A percentile compares a stretch with the other conserved stretches of the same genome.
phyloP scores from a whole-genome alignment of 2,113 vertebrate genomes.

The Oreochromis aureus region DNA sequence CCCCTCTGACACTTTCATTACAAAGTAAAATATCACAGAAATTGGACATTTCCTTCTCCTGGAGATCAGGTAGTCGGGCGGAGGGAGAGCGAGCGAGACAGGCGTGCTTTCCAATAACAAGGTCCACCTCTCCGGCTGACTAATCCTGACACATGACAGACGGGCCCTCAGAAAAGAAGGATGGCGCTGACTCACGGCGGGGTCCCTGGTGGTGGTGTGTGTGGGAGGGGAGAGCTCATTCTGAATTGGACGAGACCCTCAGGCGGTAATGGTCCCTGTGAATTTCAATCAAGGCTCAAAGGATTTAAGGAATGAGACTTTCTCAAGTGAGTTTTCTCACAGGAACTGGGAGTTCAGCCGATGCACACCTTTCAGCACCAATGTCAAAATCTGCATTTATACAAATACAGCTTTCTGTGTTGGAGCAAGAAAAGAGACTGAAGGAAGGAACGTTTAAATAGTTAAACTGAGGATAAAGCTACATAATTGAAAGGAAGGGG shows the following conservation, averaged over 20 bases:
- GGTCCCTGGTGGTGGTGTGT: not conserved
- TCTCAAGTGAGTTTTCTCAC: not conserved
- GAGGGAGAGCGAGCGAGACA: not conserved
- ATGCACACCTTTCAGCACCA: not conserved
- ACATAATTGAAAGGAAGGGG: not conserved
- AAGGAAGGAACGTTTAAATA: not conserved
- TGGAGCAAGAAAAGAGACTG: not conserved
- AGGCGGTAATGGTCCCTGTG: slow-evolving; percentile 7
- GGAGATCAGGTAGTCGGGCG: not conserved
- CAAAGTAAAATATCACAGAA: slow-evolving; percentile 55
- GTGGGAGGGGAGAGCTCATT: not conserved
- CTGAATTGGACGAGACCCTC: not conserved
- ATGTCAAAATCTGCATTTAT: not conserved
- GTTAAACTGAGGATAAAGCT: not conserved
- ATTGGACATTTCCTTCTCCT: slow-evolving; percentile 31
- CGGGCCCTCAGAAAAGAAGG: not conserved
- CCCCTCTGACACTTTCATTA: slow-evolving; percentile 53
- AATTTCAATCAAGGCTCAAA: slow-evolving; percentile 39
- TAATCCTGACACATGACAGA: slow-evolving; percentile 44
- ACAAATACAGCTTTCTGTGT: not conserved
- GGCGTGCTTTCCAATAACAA: slow-evolving; percentile 43
- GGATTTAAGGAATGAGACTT: slow-evolving; percentile 4
- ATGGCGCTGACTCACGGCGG: not conserved
- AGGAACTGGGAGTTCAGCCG: not conserved
- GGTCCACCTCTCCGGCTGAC: slow-evolving; percentile 7